Base-by-base conservation (phyloP, 2,888 invertebrate species). In the Caenorhabditis afra region DNA sequence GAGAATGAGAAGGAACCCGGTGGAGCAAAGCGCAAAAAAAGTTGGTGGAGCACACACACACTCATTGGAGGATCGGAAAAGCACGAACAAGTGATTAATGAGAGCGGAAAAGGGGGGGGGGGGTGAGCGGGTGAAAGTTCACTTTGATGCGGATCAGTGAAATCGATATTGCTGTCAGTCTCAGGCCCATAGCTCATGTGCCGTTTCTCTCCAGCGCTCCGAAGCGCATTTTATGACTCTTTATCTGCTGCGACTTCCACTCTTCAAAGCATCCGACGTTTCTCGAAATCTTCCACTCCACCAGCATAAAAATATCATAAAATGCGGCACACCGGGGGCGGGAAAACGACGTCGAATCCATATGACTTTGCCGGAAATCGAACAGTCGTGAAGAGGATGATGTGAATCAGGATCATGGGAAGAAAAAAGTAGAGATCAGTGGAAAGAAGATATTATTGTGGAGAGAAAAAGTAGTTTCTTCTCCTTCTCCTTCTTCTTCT, bases 251-350 rank as follows among this genome's bases (percentile, higher is more conserved):
- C 64, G 39, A 50, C 47, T 53, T 53, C 16, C 44, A 37, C 41
- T 45, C 55, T 39, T 55, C 55, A 16, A 37, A 8, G 29, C 16
- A 44, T 29, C 53, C 20, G 14, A 8, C n/a, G n/a, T 62, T 41
- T 12, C 61, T 70, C 70, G 55, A 71, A 71, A 71, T 55, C 70
- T 39, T 37, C 50, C 35, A 49, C 11, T 5, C 11, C 41, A 11
- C 7, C 41, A 64, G 35, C 58, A 73, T 73, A 73, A 64, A 73
- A 73, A 73, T 64, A 73, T 73, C 73, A 64, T 73, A 58, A 73
- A 73, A 57, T 14, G 12, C 8, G 41, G 35, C 16, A 23, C 12
- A 20, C 44, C 35, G 4, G n/a, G n/a, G n/a, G 11, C 55, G n/a
- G 47, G 44, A 16, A 14, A 45, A 45, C 22, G 47, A n/a, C n/a